Conservation (phyloP, 2,888 invertebrate species). For the Troides oblongomaculatus region DNA sequence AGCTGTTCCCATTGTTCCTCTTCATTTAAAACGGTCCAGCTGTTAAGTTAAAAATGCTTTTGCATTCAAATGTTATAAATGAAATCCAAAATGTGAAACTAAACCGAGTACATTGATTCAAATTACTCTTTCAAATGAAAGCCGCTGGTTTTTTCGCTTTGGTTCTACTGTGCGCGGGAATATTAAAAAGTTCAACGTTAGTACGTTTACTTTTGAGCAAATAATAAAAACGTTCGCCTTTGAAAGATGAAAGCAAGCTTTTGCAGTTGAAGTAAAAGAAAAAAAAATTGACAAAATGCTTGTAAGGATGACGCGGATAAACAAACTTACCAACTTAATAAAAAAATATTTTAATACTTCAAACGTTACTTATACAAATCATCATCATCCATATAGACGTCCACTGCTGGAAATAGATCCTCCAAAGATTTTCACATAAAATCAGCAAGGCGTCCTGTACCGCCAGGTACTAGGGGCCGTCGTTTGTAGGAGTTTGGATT, state of each 20-base stretch:
- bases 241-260: constrained; percentile 13
- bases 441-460: too few relatives aligned
- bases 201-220: constrained; percentile 14
- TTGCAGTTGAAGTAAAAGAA: neutral
- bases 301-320: neutral
- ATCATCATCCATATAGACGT: too few relatives aligned
- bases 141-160: neutral
- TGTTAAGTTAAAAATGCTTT: too few relatives aligned
- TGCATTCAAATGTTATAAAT: neutral
- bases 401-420: too few relatives aligned
- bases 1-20: too few relatives aligned
- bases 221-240: constrained; percentile 12
- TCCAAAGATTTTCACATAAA: too few relatives aligned
- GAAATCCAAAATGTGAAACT: neutral
- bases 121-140: neutral
- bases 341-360: too few relatives aligned
- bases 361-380: too few relatives aligned
- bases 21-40: too few relatives aligned
- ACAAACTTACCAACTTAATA: too few relatives aligned
- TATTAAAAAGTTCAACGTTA: constrained; percentile 19
- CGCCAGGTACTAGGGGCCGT: too few relatives aligned
- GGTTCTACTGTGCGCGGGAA: constrained; percentile 12
- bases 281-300: neutral
- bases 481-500: too few relatives aligned
- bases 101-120: neutral